Conservation (phyloP, 2,888 invertebrate species). For the Danaus chrysippus region DNA sequence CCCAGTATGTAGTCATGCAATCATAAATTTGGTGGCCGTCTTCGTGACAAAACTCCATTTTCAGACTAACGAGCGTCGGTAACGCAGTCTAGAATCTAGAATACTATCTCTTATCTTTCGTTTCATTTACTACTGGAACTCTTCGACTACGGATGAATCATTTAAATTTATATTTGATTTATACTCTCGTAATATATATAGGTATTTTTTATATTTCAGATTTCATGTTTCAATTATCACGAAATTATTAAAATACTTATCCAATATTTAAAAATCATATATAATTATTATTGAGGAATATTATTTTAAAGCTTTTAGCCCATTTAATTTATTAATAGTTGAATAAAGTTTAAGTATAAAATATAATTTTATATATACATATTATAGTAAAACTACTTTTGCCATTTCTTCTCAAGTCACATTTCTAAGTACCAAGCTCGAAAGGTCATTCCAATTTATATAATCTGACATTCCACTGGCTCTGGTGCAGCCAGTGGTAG, state of each 20-base stretch:
- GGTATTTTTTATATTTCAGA: too few relatives aligned
- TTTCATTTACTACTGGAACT: conserved; percentile 25
- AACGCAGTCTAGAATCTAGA: conserved; percentile 38
- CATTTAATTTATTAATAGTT: too few relatives aligned
- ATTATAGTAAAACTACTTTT: background rate
- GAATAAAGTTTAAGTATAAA: too few relatives aligned
- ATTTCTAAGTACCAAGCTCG: conserved; percentile 26
- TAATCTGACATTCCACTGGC: conserved; percentile 43
- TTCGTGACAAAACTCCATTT: conserved; percentile 56
- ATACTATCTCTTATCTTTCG: conserved; percentile 39
- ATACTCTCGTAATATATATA: too few relatives aligned
- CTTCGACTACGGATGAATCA: background rate
- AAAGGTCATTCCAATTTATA: conserved; percentile 49
- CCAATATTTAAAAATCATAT: too few relatives aligned
- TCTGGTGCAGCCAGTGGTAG: conserved; percentile 44
- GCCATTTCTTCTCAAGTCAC: background rate
- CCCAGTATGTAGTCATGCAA: conserved; percentile 35
- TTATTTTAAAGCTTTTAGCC: too few relatives aligned
- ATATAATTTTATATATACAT: too few relatives aligned
- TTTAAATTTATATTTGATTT: too few relatives aligned
- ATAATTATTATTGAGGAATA: too few relatives aligned
- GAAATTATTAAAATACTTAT: too few relatives aligned
- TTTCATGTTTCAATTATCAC: too few relatives aligned
- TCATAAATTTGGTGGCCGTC: conserved; percentile 47
- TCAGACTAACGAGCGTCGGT: conserved; percentile 42